Percentiles rank a stretch among this genome's conserved stretches.
Evolutionary conservation across 2,888 invertebrate species (phyloP).

Genomic region (Chironomus tentans): DNA sequence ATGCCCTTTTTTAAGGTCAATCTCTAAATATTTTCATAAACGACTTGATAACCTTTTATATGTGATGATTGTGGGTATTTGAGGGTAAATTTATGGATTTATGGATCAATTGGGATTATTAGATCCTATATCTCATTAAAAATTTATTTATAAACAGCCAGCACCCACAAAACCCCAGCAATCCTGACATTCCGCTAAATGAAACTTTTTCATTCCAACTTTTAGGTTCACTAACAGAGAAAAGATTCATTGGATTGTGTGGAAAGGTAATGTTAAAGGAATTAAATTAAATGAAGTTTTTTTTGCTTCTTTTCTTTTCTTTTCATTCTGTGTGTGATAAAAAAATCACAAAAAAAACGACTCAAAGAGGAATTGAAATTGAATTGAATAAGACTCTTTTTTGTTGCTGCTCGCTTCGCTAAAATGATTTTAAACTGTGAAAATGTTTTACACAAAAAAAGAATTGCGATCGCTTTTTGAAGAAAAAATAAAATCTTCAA

Average conservation of each 20-base stretch:
- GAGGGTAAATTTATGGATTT: too few species aligned
- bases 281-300: neutral
- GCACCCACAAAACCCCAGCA: too few species aligned
- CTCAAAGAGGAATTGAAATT: neutral
- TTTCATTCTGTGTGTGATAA: neutral
- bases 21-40: too few species aligned
- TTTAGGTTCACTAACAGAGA: neutral
- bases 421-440: constrained; percentile 7
- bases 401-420: neutral
- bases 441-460: neutral
- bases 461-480: neutral
- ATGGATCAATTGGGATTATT: too few species aligned
- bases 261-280: neutral
- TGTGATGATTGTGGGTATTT: too few species aligned
- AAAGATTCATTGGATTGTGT: neutral
- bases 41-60: too few species aligned
- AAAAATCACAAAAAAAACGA: neutral
- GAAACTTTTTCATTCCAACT: too few species aligned
- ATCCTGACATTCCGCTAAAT: too few species aligned
- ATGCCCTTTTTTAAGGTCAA: too few species aligned
- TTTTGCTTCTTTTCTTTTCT: too few species aligned
- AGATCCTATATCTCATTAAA: too few species aligned
- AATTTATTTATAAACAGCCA: too few species aligned
- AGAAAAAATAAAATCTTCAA: neutral
- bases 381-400: neutral